Percentiles rank a stretch among this genome's conserved stretches.
Evolutionary conservation across 2,888 invertebrate species (phyloP).

Genomic region (Stenolophus ochropezus): DNA sequence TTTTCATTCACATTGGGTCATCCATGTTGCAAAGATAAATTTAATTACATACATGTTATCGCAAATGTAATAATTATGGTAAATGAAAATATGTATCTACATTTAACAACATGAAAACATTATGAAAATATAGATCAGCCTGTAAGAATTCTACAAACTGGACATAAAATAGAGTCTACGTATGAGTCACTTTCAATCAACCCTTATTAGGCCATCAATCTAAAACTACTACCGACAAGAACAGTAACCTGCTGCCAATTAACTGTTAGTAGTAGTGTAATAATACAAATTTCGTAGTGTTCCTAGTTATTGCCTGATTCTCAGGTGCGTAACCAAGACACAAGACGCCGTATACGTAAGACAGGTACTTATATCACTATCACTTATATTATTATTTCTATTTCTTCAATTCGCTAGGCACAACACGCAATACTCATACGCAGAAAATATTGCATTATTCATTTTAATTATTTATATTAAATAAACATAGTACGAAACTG

Average conservation of each 20-base stretch:
- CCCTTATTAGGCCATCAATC: conserved; percentile 29
- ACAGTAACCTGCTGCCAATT: conserved; percentile 10
- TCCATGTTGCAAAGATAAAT: conserved; percentile 57
- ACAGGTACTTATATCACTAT: conserved; percentile 41
- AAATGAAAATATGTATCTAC: background rate
- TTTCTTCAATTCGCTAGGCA: conserved; percentile 3
- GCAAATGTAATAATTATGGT: conserved; percentile 10
- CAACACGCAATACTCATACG: conserved; percentile 20
- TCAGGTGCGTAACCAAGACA: background rate
- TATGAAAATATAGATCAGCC: conserved; percentile 31
- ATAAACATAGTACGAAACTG: background rate
- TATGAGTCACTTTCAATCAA: conserved; percentile 17
- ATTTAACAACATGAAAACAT: conserved; percentile 29
- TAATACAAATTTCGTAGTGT: background rate
- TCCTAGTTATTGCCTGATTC: background rate
- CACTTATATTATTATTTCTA: background rate
- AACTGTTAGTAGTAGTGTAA: background rate
- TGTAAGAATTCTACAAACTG: conserved; percentile 35
- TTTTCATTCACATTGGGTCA: conserved; percentile 50
- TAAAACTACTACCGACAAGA: conserved; percentile 5
- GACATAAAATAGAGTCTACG: background rate
- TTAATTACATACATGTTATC: background rate
- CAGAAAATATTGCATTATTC: conserved; percentile 7
- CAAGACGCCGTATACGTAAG: conserved; percentile 24
- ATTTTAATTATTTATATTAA: background rate